These are phyloP conservation scores for Cacoxenus indagator DNA, from an alignment of 2,888 invertebrate genomes.

Conservation along the genomic window DNA sequence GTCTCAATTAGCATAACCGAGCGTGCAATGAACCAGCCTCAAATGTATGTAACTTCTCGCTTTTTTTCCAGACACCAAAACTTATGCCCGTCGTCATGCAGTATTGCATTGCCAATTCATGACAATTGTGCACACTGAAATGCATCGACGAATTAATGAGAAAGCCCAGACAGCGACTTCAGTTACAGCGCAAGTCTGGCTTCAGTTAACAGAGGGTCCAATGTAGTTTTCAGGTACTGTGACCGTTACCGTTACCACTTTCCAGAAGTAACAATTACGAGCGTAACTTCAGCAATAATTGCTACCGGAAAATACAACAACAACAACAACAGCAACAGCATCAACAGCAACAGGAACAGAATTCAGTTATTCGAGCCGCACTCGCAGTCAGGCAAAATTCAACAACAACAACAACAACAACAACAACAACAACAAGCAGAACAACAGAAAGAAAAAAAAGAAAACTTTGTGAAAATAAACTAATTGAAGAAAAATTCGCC, in stretches of 20 bases:
- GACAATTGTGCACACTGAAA: neutral
- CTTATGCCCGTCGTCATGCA: neutral
- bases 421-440: too few relatives aligned
- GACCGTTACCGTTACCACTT: neutral
- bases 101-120: neutral
- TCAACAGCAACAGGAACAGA: neutral
- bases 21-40: too few relatives aligned
- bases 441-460: too few relatives aligned
- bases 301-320: neutral
- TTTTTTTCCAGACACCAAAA: neutral
- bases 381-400: neutral
- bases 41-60: too few relatives aligned
- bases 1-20: too few relatives aligned
- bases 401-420: too few relatives aligned
- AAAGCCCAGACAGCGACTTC: neutral
- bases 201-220: too few relatives aligned
- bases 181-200: neutral
- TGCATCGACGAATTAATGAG: neutral
- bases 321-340: neutral
- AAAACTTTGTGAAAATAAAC: conserved; percentile 64
- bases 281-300: neutral
- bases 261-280: neutral
- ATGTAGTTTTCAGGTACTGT: neutral
- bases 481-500: conserved; percentile 59
- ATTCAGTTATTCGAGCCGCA: neutral